Conservation (phyloP, 1,140 invertebrate species). For the Zaprionus taronus region DNA sequence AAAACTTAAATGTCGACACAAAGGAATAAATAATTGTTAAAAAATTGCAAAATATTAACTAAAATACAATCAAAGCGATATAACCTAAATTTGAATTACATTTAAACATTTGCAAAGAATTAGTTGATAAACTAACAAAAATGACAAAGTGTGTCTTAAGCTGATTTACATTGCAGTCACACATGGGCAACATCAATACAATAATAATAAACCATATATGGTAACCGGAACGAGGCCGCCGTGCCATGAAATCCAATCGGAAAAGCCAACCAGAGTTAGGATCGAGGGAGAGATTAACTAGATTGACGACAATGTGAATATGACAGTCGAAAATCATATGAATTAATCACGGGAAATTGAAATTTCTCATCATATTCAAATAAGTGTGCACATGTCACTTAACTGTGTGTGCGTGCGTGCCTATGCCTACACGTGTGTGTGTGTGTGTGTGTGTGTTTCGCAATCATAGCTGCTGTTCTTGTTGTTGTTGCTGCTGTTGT, state of each 20-base stretch:
- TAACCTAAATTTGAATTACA: neutral
- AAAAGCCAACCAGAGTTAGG: neutral
- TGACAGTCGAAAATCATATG: constrained; percentile 5
- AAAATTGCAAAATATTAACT: neutral
- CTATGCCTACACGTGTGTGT: neutral
- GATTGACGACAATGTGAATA: constrained; percentile 3
- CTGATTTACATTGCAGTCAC: constrained; percentile 1
- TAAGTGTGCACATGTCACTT: constrained; percentile 11
- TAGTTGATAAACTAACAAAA: neutral
- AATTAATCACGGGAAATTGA: constrained; percentile 13
- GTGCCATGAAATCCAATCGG: constrained; percentile 8
- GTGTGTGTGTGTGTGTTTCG: constrained; percentile 3
- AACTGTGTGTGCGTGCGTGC: neutral
- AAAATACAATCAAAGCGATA: neutral
- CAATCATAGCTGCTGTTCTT: constrained; percentile 6
- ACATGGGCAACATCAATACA: neutral
- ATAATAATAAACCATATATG: constrained; percentile 1
- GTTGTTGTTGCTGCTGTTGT: constrained; percentile 1
- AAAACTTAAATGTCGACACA: no score
- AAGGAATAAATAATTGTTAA: no score
- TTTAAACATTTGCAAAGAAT: neutral
- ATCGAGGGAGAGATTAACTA: neutral
- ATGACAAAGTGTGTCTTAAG: neutral
- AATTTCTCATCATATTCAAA: constrained; percentile 13
- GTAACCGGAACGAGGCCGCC: neutral